Evolutionary conservation across 2,113 vertebrate genomes (phyloP), one percentile per base, ranked within the genome.

Genomic region (Saccopteryx bilineata): DNA sequence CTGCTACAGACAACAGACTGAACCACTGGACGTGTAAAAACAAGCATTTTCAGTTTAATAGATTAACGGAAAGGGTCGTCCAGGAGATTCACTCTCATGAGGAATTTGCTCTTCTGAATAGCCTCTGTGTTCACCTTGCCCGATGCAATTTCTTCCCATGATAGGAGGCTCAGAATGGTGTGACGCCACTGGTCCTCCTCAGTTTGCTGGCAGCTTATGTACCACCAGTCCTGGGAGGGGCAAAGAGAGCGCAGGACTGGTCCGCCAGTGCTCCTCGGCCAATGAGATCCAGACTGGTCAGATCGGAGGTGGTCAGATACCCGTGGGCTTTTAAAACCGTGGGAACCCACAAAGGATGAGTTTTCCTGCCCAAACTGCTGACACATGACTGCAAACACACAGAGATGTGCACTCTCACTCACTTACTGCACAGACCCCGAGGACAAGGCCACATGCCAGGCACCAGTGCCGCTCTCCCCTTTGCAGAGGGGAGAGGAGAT

Each of bases 61-160:
- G 52, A 50, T 58, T 52, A 72, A 24, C 19, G 95, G 92, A 96
- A 97, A 74, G 92, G 93, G 4, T 96, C 94, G 86, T 96, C 96
- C 76, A 95, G 48, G 76, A 96, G 94, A 7, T 96, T 97, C 48
- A 95, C 88, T 71, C 26, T 82, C 96, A 98, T 96, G 26, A 93
- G 88, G 68, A 97, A 98, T 39, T 97, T 97, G 95, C 96, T 96
- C 58, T 33, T 97, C 4, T 96, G 87, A 56, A 96, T 5, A 1
- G 92, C 87, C 18, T 92, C 61, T 1, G 68, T 12, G 52, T 28
- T 90, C 2, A 93, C 52, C 2, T 71, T 66, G 90, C 88, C 90
- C 0, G 93, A 82, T 13, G 10, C 3, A 2, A 98, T 19, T 5
- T 61, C 46, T 0, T 97, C 84, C 97, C 97, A 98, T 0, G 78